Evolutionary conservation across 2,888 invertebrate genomes (phyloP).

Genomic region (Physocephala rufipes): DNA sequence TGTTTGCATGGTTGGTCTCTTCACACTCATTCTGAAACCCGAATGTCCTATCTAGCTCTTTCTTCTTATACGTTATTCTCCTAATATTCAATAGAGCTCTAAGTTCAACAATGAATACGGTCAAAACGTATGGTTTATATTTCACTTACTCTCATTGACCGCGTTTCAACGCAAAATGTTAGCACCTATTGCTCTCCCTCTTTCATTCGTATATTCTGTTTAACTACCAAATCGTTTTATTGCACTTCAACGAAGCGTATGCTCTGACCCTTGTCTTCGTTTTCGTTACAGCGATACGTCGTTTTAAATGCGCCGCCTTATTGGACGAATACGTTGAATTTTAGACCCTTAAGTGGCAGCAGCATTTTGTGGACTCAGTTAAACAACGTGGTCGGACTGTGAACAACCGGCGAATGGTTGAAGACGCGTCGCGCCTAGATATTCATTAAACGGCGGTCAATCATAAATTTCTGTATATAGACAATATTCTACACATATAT

Average conservation of each 20-base stretch:
- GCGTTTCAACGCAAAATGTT: no score
- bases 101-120: no score
- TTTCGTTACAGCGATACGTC: conserved; percentile 22
- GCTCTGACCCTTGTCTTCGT: conserved; percentile 13
- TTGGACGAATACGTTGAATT: conserved; percentile 29
- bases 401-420: conserved; percentile 47
- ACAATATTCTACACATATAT: no score
- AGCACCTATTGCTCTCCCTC: not conserved
- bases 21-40: conserved; percentile 8
- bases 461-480: not conserved
- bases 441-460: conserved; percentile 32
- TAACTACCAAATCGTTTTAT: not conserved
- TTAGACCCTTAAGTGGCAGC: conserved; percentile 31
- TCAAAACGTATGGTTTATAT: no score
- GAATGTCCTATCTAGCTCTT: no score
- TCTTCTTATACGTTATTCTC: no score
- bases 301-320: conserved; percentile 24
- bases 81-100: no score
- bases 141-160: no score
- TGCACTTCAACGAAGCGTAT: conserved; percentile 2
- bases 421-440: conserved; percentile 39
- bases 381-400: conserved; percentile 55
- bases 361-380: conserved; percentile 50
- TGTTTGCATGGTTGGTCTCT: not conserved
- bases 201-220: not conserved